Evolutionary conservation across 2,113 vertebrate species (phyloP).

Genomic region (Thymallus thymallus): DNA sequence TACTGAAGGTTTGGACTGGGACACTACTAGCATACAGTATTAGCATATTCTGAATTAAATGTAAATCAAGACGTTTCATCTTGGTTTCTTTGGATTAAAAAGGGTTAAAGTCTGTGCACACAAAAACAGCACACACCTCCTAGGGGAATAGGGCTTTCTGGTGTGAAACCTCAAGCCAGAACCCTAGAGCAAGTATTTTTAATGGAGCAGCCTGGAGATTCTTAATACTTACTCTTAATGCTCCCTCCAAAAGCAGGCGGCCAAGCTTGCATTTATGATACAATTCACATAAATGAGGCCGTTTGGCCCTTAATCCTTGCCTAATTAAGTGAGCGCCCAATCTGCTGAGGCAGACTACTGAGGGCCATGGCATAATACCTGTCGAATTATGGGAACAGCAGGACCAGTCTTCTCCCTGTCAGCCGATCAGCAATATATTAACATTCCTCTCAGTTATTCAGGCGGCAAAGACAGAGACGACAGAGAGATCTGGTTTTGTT

Average conservation of each 20-base stretch:
- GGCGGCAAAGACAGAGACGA: conserved; percentile 22
- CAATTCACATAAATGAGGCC: conserved; percentile 62
- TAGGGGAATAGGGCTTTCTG: conserved; percentile 47
- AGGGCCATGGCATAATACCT: conserved; percentile 54
- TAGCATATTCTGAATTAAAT: conserved; percentile 79
- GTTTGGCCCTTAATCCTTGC: conserved; percentile 65
- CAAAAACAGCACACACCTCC: conserved; percentile 46
- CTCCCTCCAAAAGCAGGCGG: conserved; percentile 47
- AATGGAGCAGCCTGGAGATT: conserved; percentile 43
- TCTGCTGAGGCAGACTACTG: conserved; percentile 50
- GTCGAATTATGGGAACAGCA: conserved; percentile 67
- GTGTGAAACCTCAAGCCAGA: conserved; percentile 48
- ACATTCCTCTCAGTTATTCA: conserved; percentile 51
- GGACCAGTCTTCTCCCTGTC: conserved; percentile 52
- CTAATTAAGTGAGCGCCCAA: conserved; percentile 62
- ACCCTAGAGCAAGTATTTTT: conserved; percentile 46
- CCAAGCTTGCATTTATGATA: conserved; percentile 56
- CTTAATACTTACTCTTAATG: conserved; percentile 54
- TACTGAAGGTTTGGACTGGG: conserved; percentile 55
- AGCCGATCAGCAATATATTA: conserved; percentile 59
- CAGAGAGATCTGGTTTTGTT: background rate
- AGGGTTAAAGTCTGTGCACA: conserved; percentile 65
- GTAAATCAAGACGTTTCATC: conserved; percentile 73
- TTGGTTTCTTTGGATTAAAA: conserved; percentile 61
- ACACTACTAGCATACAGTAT: conserved; percentile 54